Conservation (phyloP, 2,888 invertebrate genomes). For the Unio delphinus region DNA sequence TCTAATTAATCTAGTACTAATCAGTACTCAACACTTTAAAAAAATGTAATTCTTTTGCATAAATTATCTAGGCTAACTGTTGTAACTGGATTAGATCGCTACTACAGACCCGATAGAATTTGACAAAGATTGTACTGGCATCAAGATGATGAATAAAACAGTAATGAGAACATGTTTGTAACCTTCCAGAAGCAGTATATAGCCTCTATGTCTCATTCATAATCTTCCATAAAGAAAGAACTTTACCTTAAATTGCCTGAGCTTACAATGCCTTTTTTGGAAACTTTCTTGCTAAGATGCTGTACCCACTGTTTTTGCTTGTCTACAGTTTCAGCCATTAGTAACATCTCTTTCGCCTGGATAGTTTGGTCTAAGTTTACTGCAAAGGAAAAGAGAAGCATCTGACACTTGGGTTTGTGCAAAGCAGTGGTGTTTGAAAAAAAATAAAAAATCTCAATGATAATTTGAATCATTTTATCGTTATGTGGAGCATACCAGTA, state of each 20-base stretch:
- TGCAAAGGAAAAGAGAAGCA: slow-evolving; percentile 49
- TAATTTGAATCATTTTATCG: no score
- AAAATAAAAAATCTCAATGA: neutral
- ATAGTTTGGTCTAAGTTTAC: slow-evolving; percentile 88
- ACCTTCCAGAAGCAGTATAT: neutral
- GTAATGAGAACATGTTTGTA: no score
- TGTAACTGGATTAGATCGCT: no score
- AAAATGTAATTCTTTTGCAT: no score
- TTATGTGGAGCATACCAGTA: no score
- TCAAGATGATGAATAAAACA: no score
- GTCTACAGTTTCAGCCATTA: slow-evolving; percentile 87
- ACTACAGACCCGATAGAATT: no score
- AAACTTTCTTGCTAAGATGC: slow-evolving; percentile 90
- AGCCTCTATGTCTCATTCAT: neutral
- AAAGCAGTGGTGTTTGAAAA: neutral
- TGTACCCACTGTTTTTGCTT: slow-evolving; percentile 95
- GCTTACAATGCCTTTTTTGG: slow-evolving; percentile 78
- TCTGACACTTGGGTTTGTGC: neutral
- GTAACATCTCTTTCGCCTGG: slow-evolving; percentile 91
- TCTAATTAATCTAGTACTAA: no score
- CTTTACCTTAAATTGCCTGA: slow-evolving; percentile 58
- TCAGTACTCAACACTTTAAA: no score
- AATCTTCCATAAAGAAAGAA: neutral
- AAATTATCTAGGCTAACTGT: no score
- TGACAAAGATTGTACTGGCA: no score